Evolutionary conservation across 2,888 invertebrate genomes (phyloP), one percentile per base, ranked within the genome.

Genomic region (Esperia sulphurella): DNA sequence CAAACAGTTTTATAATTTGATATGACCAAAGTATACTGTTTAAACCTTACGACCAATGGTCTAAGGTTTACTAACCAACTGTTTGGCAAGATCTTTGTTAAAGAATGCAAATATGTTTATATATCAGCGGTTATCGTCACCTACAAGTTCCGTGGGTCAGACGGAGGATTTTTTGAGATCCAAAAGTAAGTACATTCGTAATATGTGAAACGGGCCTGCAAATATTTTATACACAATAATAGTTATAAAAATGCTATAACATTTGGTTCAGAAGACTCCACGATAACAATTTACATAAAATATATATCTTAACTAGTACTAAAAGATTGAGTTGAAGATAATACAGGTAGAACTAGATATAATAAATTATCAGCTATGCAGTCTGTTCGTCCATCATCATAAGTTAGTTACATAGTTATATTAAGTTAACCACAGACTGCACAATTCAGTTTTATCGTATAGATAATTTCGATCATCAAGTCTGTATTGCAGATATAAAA

Each of bases 191-290:
- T 2, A 21, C 3, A 5, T 3, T 21, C 21, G 21, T n/a, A 35
- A 35, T 35, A n/a, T 29, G 43, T 31, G 40, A 40, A 40, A 21
- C 48, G 48, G 43, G 48, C 14, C 43, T 31, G n/a, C 35, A 28
- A 48, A 39, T 43, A 33, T 14, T 29, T 41, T 33, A 13, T 0
- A 38, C 14, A 40, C 40, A 39, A 2, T 39, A 9, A 43, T 14
- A 46, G 39, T 56, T 59, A 57, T 57, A 59, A 62, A 21, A 66
- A 63, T 57, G 48, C 57, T 59, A 57, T 59, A 65, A 63, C 59
- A 56, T 52, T 67, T 63, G 63, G 62, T 68, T 67, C 63, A 64
- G 58, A 71, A 66, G 57, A 60, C 50, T 54, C 48, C 50, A 53
- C 42, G 57, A 58, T 61, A 65, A 69, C 62, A 64, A 52, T 59